Conservation (phyloP, 2,888 invertebrate species). For the Lasius fuliginosus region DNA sequence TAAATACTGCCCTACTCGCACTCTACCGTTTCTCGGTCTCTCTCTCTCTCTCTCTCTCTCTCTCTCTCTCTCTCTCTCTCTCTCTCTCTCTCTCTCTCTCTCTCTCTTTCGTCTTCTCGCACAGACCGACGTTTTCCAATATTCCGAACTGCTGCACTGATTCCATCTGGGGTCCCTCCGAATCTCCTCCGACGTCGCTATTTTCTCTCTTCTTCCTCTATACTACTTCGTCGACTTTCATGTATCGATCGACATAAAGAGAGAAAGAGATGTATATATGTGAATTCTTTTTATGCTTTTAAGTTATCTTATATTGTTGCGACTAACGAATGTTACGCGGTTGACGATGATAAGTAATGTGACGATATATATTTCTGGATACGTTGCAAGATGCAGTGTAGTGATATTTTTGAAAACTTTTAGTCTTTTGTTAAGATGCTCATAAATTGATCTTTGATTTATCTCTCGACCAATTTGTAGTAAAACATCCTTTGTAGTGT, state of each 20-base stretch:
- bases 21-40: conserved; percentile 66
- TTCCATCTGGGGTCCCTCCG: conserved; percentile 82
- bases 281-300: conserved; percentile 42
- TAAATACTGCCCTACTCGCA: conserved; percentile 81
- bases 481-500: not conserved
- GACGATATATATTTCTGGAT: not conserved
- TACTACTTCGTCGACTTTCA: conserved; percentile 29
- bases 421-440: conserved; percentile 15
- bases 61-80: conserved; percentile 64
- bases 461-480: not conserved
- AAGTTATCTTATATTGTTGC: conserved; percentile 1
- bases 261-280: conserved; percentile 10
- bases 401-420: not conserved
- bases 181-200: conserved; percentile 66
- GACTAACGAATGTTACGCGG: conserved; percentile 28
- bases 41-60: conserved; percentile 64
- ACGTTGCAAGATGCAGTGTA: not conserved
- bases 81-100: conserved; percentile 63
- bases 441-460: not conserved
- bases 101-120: conserved; percentile 67
- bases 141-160: conserved; percentile 84
- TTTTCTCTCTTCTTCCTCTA: conserved; percentile 17
- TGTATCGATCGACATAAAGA: conserved; percentile 52
- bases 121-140: conserved; percentile 83
- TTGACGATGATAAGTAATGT: conserved; percentile 35